Conservation (phyloP, 2,888 invertebrate species). For the Griposia aprilina region DNA sequence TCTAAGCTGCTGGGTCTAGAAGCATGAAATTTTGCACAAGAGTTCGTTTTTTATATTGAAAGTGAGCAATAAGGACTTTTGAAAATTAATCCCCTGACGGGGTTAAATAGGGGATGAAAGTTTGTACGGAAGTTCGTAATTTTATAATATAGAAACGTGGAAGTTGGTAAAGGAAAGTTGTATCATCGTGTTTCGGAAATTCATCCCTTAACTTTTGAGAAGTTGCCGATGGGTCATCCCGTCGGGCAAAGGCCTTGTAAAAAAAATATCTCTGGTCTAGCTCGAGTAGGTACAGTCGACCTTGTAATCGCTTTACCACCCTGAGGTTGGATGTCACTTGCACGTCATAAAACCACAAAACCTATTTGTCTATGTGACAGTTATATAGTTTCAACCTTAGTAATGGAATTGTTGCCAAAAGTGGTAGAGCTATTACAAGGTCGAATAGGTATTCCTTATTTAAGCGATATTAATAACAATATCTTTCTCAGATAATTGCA, state of each 20-base stretch:
- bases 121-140: neutral
- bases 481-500: slow-evolving; percentile 9
- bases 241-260: neutral
- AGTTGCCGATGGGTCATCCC: neutral
- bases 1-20: neutral
- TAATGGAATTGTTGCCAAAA: neutral
- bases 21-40: neutral
- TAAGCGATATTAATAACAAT: neutral
- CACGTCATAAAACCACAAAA: too few relatives aligned
- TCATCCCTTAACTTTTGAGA: neutral
- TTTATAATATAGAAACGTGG: neutral
- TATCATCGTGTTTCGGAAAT: too few relatives aligned
- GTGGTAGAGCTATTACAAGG: neutral
- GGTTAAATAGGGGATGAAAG: neutral
- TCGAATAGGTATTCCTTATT: neutral
- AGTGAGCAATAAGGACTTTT: too few relatives aligned
- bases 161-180: neutral
- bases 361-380: too few relatives aligned
- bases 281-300: neutral
- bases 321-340: too few relatives aligned
- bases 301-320: neutral
- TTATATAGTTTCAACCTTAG: too few relatives aligned
- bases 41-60: neutral
- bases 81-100: neutral
- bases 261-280: neutral